Percentiles rank a stretch among this genome's conserved stretches.
These are phyloP conservation scores for Mycteria americana DNA, from an alignment of 2,797 vertebrate species.

Conservation along the genomic window DNA sequence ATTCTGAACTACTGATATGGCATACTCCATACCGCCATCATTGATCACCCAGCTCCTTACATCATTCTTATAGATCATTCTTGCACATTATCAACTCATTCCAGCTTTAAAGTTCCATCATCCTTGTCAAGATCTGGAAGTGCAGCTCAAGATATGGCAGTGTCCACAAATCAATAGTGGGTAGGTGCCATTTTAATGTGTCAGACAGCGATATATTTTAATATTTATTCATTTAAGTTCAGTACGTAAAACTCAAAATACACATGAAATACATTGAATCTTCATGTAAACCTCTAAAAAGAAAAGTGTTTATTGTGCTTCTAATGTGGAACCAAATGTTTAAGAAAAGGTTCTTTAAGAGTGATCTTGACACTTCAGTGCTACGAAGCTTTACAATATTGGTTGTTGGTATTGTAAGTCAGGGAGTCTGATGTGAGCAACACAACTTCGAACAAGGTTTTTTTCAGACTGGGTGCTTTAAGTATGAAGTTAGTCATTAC, in stretches of 20 bases:
- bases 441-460: background rate
- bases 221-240: background rate
- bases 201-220: background rate
- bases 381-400: background rate
- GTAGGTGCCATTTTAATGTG: background rate
- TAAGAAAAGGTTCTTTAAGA: background rate
- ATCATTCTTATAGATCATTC: background rate
- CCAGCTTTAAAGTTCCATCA: background rate
- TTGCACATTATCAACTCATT: background rate
- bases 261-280: background rate
- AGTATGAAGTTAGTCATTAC: background rate
- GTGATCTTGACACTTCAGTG: background rate
- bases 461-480: background rate
- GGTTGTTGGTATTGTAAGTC: background rate
- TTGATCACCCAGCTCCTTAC: background rate
- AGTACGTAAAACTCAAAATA: background rate
- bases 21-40: background rate
- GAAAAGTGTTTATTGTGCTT: background rate
- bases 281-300: background rate
- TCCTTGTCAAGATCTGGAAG: background rate
- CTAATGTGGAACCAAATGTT: background rate
- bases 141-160: background rate
- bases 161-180: background rate
- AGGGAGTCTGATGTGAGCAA: background rate
- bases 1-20: background rate